Evolutionary conservation across 2,888 invertebrate genomes (phyloP).

Genomic region (Teinopalpus imperialis): DNA sequence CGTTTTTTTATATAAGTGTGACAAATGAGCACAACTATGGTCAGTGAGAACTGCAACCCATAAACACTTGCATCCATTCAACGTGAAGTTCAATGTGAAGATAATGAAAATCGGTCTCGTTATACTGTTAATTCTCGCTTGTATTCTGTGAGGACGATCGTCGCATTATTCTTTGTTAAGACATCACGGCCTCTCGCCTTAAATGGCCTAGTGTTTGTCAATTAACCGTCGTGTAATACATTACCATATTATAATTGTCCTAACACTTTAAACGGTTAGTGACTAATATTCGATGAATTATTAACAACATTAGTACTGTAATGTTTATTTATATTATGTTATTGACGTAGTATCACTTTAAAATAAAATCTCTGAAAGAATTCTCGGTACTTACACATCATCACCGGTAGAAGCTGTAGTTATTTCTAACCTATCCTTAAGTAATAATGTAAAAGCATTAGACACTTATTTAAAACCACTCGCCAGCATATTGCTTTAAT

Average conservation of each 20-base stretch:
- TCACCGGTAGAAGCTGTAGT: slow-evolving; percentile 1
- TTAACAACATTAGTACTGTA: background rate
- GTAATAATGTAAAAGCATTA: slow-evolving; percentile 21
- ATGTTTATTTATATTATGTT: background rate
- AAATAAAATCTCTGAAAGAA: background rate
- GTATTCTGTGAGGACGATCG: no score
- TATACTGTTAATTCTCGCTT: no score
- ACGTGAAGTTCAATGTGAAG: no score
- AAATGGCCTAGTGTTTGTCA: background rate
- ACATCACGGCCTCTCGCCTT: no score
- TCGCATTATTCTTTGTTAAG: no score
- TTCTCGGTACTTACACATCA: slow-evolving; percentile 3
- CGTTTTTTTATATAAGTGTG: no score
- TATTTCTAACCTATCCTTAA: slow-evolving; percentile 16
- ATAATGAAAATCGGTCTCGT: no score
- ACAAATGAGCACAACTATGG: no score
- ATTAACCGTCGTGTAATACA: slow-evolving; percentile 1
- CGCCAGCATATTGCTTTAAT: slow-evolving; percentile 6
- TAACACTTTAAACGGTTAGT: background rate
- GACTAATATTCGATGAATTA: slow-evolving; percentile 3
- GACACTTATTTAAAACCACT: slow-evolving; percentile 19
- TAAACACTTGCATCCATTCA: no score
- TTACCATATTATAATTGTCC: slow-evolving; percentile 2
- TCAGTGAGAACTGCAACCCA: no score
- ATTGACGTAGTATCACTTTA: background rate